Evolutionary conservation across 2,797 vertebrate genomes (phyloP).

Genomic region (Arctocebus calabarensis): DNA sequence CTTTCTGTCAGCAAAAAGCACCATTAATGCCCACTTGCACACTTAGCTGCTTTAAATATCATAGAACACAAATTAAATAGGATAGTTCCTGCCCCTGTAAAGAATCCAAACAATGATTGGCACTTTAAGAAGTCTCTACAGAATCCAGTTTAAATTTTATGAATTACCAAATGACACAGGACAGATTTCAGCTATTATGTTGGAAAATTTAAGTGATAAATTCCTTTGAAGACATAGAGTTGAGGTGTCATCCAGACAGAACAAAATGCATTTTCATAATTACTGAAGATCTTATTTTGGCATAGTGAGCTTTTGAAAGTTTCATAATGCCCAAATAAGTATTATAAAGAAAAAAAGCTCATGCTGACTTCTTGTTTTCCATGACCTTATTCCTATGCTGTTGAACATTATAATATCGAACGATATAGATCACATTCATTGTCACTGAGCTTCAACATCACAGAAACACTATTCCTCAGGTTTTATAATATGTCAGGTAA

Average conservation of each 20-base stretch:
- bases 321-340: not conserved
- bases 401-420: not conserved
- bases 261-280: conserved; percentile 33
- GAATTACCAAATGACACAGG: not conserved
- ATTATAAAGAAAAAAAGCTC: not conserved
- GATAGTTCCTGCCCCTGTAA: not conserved
- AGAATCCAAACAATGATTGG: not conserved
- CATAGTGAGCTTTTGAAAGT: not conserved
- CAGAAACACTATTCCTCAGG: not conserved
- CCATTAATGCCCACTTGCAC: not conserved
- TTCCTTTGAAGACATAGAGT: conserved; percentile 22
- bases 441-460: not conserved
- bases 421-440: not conserved
- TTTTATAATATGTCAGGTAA: not conserved
- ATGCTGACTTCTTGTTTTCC: not conserved
- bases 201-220: conserved; percentile 39
- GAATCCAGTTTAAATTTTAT: conserved; percentile 32
- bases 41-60: not conserved
- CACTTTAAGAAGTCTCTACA: not conserved
- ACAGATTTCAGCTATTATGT: conserved; percentile 2
- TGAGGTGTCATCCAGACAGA: conserved; percentile 15
- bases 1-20: not conserved
- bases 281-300: conserved; percentile 46
- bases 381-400: not conserved
- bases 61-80: conserved; percentile 8